Evolutionary conservation across 2,888 invertebrate species (phyloP).

Genomic region (Congeria kusceri): DNA sequence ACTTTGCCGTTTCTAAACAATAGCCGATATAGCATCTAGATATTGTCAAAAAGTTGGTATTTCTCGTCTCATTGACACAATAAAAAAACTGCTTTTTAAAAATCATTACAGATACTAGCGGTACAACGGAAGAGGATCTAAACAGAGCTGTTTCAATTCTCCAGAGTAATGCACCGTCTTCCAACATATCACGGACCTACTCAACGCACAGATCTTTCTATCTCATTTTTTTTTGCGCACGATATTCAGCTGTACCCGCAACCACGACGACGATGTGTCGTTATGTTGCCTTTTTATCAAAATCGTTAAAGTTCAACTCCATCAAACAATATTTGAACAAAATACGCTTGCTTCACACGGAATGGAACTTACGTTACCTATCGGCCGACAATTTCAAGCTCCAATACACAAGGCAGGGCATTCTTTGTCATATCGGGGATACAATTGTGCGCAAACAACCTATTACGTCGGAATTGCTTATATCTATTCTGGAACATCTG

Average conservation of each 20-base stretch:
- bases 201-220: too few species aligned
- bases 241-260: slow-evolving; percentile 28
- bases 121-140: slow-evolving; percentile 2
- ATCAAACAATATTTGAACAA: slow-evolving; percentile 37
- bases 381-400: slow-evolving; percentile 23
- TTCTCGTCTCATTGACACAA: not conserved
- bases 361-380: slow-evolving; percentile 37
- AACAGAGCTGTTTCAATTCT: slow-evolving; percentile 13
- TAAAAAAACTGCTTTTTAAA: slow-evolving; percentile 22
- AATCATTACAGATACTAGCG: slow-evolving; percentile 7
- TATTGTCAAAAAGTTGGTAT: slow-evolving; percentile 20
- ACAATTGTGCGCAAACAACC: slow-evolving; percentile 22
- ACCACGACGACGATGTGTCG: slow-evolving; percentile 26
- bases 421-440: slow-evolving; percentile 29
- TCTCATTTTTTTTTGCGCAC: slow-evolving; percentile 11
- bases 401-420: slow-evolving; percentile 19
- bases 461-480: slow-evolving; percentile 17
- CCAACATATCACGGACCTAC: slow-evolving; percentile 36
- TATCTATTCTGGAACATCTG: slow-evolving; percentile 20
- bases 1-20: slow-evolving; percentile 17
- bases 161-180: slow-evolving; percentile 7
- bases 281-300: slow-evolving; percentile 26
- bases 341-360: slow-evolving; percentile 30
- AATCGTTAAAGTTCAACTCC: slow-evolving; percentile 26
- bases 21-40: slow-evolving; percentile 33